Evolutionary conservation across 2,888 invertebrate genomes (phyloP).

Genomic region (Piscicola geometra): DNA sequence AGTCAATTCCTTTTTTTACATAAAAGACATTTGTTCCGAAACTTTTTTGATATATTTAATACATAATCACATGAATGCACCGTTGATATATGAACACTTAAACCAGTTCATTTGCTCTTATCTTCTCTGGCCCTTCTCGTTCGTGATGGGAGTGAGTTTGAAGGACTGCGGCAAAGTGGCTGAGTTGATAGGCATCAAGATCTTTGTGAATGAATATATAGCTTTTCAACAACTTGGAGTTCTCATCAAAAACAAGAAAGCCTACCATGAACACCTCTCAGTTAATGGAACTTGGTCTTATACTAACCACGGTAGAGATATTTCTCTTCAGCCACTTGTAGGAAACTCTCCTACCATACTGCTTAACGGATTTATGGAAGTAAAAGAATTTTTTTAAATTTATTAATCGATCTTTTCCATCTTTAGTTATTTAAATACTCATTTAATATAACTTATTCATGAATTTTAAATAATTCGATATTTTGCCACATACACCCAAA

Average conservation of each 20-base stretch:
- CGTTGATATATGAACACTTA: no score
- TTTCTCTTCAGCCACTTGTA: constrained; percentile 35
- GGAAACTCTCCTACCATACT: no score
- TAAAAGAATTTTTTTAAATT: background rate
- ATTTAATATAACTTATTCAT: background rate
- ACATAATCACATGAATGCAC: no score
- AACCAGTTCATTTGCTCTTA: constrained; percentile 71
- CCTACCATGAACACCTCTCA: constrained; percentile 43
- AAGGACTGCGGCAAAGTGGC: constrained; percentile 73
- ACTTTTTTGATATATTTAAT: no score
- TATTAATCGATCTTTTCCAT: no score
- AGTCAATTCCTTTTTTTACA: background rate
- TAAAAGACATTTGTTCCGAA: no score
- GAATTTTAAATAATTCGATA: background rate
- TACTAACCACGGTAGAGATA: constrained; percentile 31
- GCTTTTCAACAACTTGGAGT: constrained; percentile 65
- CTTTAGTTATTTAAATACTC: no score
- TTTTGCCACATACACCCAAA: background rate
- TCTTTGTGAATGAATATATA: constrained; percentile 86
- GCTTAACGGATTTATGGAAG: background rate
- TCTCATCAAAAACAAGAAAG: constrained; percentile 45
- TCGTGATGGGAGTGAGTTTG: constrained; percentile 69
- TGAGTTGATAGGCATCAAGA: constrained; percentile 75
- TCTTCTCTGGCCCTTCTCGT: constrained; percentile 82
- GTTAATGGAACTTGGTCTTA: constrained; percentile 41